Evolutionary conservation across 2,888 invertebrate genomes (phyloP), one percentile per base, ranked within the genome.

Genomic region (Cerastis rubricosa): DNA sequence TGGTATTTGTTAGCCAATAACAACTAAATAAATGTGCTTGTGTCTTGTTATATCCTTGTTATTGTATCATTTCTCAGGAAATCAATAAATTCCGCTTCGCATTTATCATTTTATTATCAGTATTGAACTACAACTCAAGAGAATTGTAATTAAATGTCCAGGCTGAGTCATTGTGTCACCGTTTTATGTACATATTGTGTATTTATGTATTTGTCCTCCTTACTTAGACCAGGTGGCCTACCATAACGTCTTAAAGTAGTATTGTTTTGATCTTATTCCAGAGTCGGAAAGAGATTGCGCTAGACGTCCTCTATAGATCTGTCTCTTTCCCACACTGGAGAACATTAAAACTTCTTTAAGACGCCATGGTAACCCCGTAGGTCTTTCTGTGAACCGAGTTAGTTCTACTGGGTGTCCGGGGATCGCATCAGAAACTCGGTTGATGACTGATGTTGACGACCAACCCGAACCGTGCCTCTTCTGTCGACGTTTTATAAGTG

Each of bases 91-190:
- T 68, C 35, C 63, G 63, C 64, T 71, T 63, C 54, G 43, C 49
- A 45, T 74, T 72, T 77, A 84, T 83, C 79, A 71, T 78, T 59
- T 71, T 76, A 66, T 69, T 71, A 76, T 84, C 76, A 74, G 45
- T 74, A 70, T 68, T 71, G 76, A 69, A 74, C 65, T 75, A 35
- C 14, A 70, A 75, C 49, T 70, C 75, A 61, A 54, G 40, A 14
- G 17, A 61, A 12, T 14, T 51, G 67, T 80, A 80, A 81, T 80
- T 71, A 81, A 81, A 71, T 80, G 68, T 64, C 25, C 29, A 40
- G 29, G 3, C 69, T 81, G 71, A 81, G 59, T 70, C 43, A 80
- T 47, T 2, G 17, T 35, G 57, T 47, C 6, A 59, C 65, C 59
- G 14, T 45, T 65, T 49, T 45, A 22, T 29, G 22, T 65, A 59